These are phyloP conservation scores for Montipora cactus DNA, from an alignment of 64 coral and sea anemone genomes.

Conservation along the genomic window DNA sequence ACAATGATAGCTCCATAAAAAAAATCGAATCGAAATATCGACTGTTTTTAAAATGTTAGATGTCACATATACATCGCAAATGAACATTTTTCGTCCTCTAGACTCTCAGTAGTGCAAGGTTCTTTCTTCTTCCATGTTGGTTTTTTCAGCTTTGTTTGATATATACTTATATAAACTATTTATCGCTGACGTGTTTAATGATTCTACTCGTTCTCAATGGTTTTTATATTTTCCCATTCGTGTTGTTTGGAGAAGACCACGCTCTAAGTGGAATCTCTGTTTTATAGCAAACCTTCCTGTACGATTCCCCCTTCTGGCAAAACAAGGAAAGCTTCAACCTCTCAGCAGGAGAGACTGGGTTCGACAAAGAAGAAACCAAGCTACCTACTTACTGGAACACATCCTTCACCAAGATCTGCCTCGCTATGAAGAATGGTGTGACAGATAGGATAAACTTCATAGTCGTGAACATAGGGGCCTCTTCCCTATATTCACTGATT, in stretches of 20 bases:
- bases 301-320: slow-evolving; percentile 26
- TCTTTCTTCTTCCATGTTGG: no score
- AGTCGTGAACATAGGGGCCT: neutral
- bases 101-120: no score
- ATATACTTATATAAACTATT: no score
- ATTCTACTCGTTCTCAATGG: no score
- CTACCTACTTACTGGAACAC: slow-evolving; percentile 35
- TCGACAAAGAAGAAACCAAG: slow-evolving; percentile 49
- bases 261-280: neutral
- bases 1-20: no score
- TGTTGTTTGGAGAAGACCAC: no score
- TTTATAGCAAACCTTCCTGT: slow-evolving; percentile 23
- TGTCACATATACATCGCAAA: no score
- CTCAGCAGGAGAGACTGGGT: neutral
- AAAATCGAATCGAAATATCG: no score
- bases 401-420: slow-evolving; percentile 3
- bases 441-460: neutral
- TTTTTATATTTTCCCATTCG: no score
- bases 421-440: neutral
- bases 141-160: no score
- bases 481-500: slow-evolving; percentile 17
- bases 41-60: no score
- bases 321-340: slow-evolving; percentile 19
- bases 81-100: no score
- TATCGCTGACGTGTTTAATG: neutral